Evolutionary conservation across 2,113 vertebrate species (phyloP).

Genomic region (Paedocypris sp.): DNA sequence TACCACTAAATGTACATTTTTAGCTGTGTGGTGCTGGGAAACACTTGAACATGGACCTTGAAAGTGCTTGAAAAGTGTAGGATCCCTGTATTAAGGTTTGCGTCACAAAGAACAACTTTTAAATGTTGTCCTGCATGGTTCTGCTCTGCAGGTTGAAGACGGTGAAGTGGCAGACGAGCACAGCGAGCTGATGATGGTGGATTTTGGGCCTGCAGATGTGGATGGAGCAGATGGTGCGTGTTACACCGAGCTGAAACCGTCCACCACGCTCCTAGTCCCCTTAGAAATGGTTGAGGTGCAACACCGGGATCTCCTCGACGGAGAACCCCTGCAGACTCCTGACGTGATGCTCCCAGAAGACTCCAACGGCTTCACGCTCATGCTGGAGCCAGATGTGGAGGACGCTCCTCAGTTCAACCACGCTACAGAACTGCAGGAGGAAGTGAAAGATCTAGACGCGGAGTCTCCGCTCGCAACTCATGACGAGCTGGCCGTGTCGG

Average conservation of each 20-base stretch:
- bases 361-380: constrained; percentile 72
- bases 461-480: background rate
- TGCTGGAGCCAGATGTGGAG: constrained; percentile 74
- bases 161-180: constrained; percentile 45
- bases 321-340: constrained; percentile 44
- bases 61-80: too few relatives aligned
- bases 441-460: background rate
- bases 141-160: constrained; percentile 40
- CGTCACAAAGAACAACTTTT: too few relatives aligned
- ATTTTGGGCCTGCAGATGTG: constrained; percentile 35
- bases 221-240: constrained; percentile 46
- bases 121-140: too few relatives aligned
- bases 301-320: too few relatives aligned
- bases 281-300: too few relatives aligned
- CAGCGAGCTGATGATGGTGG: constrained; percentile 41
- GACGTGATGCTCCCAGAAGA: constrained; percentile 49
- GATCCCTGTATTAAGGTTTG: too few relatives aligned
- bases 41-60: too few relatives aligned
- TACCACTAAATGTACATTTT: too few relatives aligned
- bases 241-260: too few relatives aligned
- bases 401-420: background rate
- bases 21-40: too few relatives aligned
- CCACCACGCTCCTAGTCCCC: too few relatives aligned
- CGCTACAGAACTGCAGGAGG: background rate
- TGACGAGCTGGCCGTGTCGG: background rate